phyloP scores from a whole-genome alignment of 2,797 vertebrate species.

The Arctocebus calabarensis region DNA sequence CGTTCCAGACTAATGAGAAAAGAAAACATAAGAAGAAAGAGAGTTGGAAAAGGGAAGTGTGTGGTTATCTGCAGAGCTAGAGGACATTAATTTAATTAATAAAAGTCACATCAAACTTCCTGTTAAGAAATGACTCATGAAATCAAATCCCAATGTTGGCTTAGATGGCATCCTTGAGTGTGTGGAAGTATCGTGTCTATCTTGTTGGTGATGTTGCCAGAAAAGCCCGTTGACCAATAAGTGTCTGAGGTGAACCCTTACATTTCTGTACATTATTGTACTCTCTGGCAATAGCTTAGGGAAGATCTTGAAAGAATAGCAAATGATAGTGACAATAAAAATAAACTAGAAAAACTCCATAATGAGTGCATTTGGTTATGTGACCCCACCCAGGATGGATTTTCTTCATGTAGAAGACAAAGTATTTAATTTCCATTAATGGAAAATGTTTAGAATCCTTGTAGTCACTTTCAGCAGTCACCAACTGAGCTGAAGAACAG shows the following conservation, averaged over 20 bases:
- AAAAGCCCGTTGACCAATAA: not conserved
- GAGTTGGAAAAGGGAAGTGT: not conserved
- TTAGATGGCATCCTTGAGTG: not conserved
- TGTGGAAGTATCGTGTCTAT: not conserved
- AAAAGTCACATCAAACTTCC: slow-evolving; percentile 34
- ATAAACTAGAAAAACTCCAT: not conserved
- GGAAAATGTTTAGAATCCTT: not conserved
- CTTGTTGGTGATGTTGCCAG: not conserved
- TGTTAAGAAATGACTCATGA: not conserved
- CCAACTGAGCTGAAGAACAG: not conserved
- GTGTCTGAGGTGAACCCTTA: not conserved
- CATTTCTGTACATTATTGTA: too few relatives aligned
- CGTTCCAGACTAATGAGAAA: slow-evolving; percentile 1
- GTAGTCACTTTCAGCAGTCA: not conserved
- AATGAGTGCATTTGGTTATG: not conserved
- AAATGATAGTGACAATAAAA: not conserved
- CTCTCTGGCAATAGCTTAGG: not conserved
- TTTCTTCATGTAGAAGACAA: slow-evolving; percentile 32
- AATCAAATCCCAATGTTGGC: not conserved
- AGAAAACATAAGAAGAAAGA: not conserved
- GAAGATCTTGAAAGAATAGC: not conserved
- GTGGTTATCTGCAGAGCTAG: not conserved
- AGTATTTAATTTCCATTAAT: not conserved
- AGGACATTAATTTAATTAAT: not conserved
- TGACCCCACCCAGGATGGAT: not conserved